Conservation (phyloP, 2,113 vertebrate species). For the Ageneiosus marmoratus region DNA sequence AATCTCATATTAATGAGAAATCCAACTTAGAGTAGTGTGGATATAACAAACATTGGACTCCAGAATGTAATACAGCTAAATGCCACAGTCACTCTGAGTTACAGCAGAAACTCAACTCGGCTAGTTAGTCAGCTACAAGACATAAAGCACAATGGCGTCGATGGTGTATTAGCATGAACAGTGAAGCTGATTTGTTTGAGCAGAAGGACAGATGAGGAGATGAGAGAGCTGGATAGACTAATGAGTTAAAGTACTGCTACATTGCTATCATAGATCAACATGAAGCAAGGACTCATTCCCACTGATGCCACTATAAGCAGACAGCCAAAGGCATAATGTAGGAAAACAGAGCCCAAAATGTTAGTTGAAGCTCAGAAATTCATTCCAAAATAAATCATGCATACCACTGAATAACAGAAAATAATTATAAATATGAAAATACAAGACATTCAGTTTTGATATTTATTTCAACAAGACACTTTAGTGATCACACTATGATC, state of each 20-base stretch:
- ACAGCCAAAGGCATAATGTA: too few species aligned
- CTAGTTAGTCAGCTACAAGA: neutral
- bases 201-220: neutral
- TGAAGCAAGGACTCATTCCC: neutral
- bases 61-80: neutral
- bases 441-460: neutral
- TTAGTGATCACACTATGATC: slow-evolving; percentile 30
- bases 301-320: neutral
- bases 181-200: neutral
- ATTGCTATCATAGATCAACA: too few species aligned
- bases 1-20: neutral
- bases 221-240: neutral
- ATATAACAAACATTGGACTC: neutral
- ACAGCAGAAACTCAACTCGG: neutral
- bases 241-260: neutral
- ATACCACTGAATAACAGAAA: too few species aligned
- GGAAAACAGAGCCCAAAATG: too few species aligned
- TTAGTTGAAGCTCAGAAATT: too few species aligned
- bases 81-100: neutral
- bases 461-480: neutral
- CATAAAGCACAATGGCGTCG: neutral
- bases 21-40: neutral
- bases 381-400: too few species aligned
- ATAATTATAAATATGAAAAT: neutral
- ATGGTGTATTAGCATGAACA: neutral